A percentile compares a stretch with the other conserved stretches of the same genome.
phyloP scores from a whole-genome alignment of 2,797 vertebrate species.

The Miichthys miiuy region DNA sequence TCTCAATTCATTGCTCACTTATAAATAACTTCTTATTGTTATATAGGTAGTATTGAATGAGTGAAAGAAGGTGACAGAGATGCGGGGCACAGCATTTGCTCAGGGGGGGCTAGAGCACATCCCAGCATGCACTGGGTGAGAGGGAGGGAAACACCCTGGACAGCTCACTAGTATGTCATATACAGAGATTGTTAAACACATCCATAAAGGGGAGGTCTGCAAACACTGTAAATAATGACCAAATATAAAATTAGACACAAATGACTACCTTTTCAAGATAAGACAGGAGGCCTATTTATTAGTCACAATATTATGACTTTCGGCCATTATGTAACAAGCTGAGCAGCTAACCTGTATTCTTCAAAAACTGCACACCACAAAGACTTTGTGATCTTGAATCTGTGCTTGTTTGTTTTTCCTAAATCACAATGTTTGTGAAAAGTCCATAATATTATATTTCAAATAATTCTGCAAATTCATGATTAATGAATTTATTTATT shows the following conservation, averaged over 20 bases:
- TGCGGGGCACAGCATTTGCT: background rate
- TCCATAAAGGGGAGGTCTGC: background rate
- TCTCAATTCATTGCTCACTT: background rate
- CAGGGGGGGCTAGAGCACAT: background rate
- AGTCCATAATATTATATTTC: background rate
- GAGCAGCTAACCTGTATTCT: background rate
- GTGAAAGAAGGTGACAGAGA: background rate
- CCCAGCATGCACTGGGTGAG: background rate
- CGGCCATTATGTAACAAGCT: background rate
- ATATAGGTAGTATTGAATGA: background rate
- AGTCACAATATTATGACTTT: background rate
- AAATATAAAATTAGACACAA: no score
- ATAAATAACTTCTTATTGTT: background rate
- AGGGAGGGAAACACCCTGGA: background rate
- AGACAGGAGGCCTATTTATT: background rate
- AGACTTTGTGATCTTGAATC: background rate
- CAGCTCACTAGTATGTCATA: background rate
- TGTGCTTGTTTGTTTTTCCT: background rate
- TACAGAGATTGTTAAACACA: background rate
- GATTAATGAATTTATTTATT: background rate
- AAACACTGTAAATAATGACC: no score
- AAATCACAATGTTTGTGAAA: background rate
- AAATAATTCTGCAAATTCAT: background rate
- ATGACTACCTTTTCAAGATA: background rate
- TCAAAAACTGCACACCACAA: background rate